Evolutionary conservation across 2,113 vertebrate species (phyloP), one percentile per base, ranked within the genome.

Genomic region (Catharus minimus): DNA sequence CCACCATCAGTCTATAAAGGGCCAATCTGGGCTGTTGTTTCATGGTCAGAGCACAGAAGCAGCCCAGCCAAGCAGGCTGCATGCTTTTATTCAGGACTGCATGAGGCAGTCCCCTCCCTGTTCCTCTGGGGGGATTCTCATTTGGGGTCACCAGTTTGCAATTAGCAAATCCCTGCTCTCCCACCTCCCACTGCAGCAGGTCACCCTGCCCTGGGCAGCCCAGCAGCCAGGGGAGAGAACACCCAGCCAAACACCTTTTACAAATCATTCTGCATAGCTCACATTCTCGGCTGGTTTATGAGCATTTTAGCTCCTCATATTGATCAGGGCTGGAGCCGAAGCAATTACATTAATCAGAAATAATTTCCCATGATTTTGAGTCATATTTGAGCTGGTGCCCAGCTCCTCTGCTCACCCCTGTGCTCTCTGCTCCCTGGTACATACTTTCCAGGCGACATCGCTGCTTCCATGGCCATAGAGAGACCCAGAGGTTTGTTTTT

Each of bases 401-500:
- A 66, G 82, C 88, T 87, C 62, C 72, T 86, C 85, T 15, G 2
- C 83, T 82, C 53, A 0, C 49, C 71, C 90, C 79, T 73, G 4
- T 92, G 95, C 89, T 94, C 88, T 41, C 89, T 90, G 77, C 89
- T 94, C 8, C 1, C 77, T 88, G 90, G 89, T 96, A 87, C 96
- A 96, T 96, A 90, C 87, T 95, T 97, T 96, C 95, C 95, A 92
- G 93, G 96, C 90, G 74, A 96, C 96, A 97, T 96, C 77, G 94
- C 72, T 94, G 95, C 95, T 96, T 95, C 95, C 89, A 95, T 82
- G 89, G 67, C 94, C 53, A 19, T 7, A 14, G 61, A 36, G 86
- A 81, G 95, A 91, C 82, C 19, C 4, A 80, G 71, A 73, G 83
- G 32, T 56, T 95, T 95, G 94, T 94, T 95, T 92, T 91, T 64